Percentiles rank a stretch among this genome's conserved stretches.
Evolutionary conservation across 2,797 vertebrate species (phyloP).

Genomic region (Okamejei kenojei): DNA sequence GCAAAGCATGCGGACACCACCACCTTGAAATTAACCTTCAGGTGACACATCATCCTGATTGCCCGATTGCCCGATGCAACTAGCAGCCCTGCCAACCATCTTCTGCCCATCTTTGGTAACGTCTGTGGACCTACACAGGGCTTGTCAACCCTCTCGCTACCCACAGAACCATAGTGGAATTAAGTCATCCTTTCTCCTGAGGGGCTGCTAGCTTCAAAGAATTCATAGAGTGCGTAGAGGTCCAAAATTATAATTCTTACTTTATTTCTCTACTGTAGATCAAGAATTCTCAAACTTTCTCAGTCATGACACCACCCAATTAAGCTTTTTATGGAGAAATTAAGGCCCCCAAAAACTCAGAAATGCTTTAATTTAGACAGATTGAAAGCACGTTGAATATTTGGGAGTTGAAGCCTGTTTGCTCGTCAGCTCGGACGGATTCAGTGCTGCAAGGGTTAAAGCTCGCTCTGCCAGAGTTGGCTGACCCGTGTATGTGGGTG

Average conservation of each 20-base stretch:
- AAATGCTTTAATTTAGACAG: not conserved
- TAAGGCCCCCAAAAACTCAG: not conserved
- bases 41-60: too few species aligned
- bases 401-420: not conserved
- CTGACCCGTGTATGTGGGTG: not conserved
- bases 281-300: not conserved
- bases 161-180: too few species aligned
- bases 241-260: not conserved
- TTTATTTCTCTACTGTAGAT: not conserved
- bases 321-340: not conserved
- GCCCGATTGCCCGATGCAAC: too few species aligned
- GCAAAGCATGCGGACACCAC: too few species aligned
- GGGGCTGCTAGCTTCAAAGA: too few species aligned
- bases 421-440: not conserved
- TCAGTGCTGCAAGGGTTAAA: constrained; percentile 10
- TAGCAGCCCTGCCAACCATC: too few species aligned
- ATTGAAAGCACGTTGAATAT: not conserved
- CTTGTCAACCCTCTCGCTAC: too few species aligned
- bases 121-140: too few species aligned
- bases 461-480: not conserved
- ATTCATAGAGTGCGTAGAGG: not conserved
- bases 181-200: too few species aligned
- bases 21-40: too few species aligned
- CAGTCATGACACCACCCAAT: not conserved
- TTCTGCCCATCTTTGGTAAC: too few species aligned